Conservation (phyloP, 2,113 vertebrate species). For the Gnathochromis pfefferi region DNA sequence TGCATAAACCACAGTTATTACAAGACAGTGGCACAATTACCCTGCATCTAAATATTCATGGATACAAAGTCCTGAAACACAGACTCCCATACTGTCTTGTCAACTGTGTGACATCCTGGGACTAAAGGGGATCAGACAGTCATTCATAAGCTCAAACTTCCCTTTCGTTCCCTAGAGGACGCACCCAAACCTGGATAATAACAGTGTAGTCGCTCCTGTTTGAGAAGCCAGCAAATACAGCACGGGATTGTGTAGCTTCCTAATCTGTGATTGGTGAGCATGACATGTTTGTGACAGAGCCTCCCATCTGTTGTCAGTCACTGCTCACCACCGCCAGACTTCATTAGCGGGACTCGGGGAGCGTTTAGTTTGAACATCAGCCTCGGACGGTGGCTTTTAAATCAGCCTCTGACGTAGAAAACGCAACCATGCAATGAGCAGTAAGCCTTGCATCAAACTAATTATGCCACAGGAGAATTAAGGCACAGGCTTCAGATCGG, state of each 20-base stretch:
- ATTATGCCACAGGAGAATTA: constrained; percentile 36
- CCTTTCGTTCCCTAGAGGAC: background rate
- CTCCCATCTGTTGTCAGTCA: constrained; percentile 28
- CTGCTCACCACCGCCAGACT: background rate
- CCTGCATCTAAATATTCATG: background rate
- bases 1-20: background rate
- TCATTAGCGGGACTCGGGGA: background rate
- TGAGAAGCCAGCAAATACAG: background rate
- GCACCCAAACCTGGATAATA: background rate
- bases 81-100: background rate
- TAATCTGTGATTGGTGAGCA: background rate
- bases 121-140: background rate
- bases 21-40: background rate
- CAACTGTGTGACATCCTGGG: background rate
- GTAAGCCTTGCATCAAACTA: background rate
- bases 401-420: background rate
- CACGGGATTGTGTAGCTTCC: background rate
- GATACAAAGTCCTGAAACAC: background rate
- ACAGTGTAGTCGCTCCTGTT: background rate
- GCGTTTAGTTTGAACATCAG: background rate
- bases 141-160: background rate
- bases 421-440: background rate
- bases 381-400: background rate
- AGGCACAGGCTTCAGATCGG: background rate
- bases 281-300: constrained; percentile 6